A percentile compares a stretch with the other conserved stretches of the same genome.
phyloP scores from a whole-genome alignment of 2,888 invertebrate species.

The Lasius fuliginosus region DNA sequence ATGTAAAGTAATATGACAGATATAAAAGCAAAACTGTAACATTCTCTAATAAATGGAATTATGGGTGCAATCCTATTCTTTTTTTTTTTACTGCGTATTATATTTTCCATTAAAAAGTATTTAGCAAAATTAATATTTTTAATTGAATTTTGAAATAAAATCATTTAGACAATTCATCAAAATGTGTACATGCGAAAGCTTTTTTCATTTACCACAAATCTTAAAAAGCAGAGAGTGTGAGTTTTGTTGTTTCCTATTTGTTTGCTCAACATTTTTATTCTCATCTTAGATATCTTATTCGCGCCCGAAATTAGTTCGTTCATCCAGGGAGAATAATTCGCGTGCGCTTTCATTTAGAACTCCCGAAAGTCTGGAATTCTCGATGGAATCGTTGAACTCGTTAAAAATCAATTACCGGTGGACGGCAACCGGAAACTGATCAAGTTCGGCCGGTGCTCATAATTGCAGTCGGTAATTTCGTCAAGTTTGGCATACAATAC shows the following conservation, averaged over 20 bases:
- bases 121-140: neutral
- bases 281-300: neutral
- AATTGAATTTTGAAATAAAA: neutral
- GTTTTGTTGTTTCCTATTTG: neutral
- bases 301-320: neutral
- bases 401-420: slow-evolving; percentile 51
- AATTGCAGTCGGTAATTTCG: slow-evolving; percentile 49
- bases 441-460: slow-evolving; percentile 35
- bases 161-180: neutral
- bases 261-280: slow-evolving; percentile 12
- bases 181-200: neutral
- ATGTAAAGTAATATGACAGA: neutral
- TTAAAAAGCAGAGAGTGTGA: neutral
- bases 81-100: neutral
- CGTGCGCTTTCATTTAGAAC: slow-evolving; percentile 16
- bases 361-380: neutral
- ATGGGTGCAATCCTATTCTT: neutral
- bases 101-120: neutral
- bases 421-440: slow-evolving; percentile 40
- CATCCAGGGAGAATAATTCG: neutral
- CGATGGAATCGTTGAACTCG: slow-evolving; percentile 42
- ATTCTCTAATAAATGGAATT: neutral
- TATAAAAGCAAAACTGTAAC: neutral
- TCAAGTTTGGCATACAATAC: slow-evolving; percentile 48
- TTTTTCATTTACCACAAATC: neutral